These are phyloP conservation scores for Arctopsyche grandis DNA, from an alignment of 1,140 invertebrate species.

Conservation along the genomic window DNA sequence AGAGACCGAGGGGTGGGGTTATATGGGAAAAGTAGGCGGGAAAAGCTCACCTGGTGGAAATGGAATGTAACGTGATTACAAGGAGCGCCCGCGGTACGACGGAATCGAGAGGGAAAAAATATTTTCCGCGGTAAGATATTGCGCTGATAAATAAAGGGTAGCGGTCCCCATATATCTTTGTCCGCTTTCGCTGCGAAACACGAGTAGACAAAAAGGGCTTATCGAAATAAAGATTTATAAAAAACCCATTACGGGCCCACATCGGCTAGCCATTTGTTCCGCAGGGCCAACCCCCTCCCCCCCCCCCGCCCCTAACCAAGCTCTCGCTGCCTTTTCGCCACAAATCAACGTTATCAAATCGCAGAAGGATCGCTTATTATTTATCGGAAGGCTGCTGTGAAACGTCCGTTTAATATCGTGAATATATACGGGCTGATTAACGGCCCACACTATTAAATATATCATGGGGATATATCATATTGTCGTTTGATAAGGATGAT, in stretches of 20 bases:
- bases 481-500: no score
- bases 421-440: no score
- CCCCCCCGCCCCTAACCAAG: no score
- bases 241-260: background rate
- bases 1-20: no score
- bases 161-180: conserved; percentile 12
- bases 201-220: conserved; percentile 23
- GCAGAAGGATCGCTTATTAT: background rate
- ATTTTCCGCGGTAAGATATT: conserved; percentile 9
- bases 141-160: conserved; percentile 30
- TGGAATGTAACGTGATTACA: conserved; percentile 37
- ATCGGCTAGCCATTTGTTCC: background rate
- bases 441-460: no score
- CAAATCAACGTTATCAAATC: conserved; percentile 7
- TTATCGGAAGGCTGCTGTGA: no score
- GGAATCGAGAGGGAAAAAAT: background rate
- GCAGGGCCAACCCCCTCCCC: background rate
- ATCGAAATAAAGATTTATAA: conserved; percentile 25
- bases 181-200: conserved; percentile 1
- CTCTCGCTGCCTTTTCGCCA: background rate
- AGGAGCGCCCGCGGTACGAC: background rate
- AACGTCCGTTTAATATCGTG: no score
- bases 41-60: conserved; percentile 37
- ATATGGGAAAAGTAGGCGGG: no score
- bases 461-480: no score